Evolutionary conservation across 1,140 invertebrate genomes (phyloP), one percentile per base, ranked within the genome.

Genomic region (Temnothorax nylanderi): DNA sequence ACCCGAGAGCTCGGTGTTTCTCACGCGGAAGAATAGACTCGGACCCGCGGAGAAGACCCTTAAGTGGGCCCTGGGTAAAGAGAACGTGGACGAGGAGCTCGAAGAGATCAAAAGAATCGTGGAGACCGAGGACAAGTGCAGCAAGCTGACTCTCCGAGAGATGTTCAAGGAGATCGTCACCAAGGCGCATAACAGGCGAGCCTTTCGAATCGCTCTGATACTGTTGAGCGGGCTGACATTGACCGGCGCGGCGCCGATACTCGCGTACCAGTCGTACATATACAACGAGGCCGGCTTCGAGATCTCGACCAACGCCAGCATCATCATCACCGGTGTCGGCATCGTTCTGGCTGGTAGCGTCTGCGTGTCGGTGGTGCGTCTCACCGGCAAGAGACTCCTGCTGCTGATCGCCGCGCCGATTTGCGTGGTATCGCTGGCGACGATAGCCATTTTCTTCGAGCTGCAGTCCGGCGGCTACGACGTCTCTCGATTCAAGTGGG

Each of bases 211-310:
- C 77, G 96, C 97, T 11, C 94, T 98, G 8, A 97, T 97, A 3
- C 95, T 99, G 56, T 97, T 98, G 96, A 96, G 97, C 93, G 97
- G 98, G 91, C 97, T 98, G 93, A 97, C 98, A 90, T 96, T 98
- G 87, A 97, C 97, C 74, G 98, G 98, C 34, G 97, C 98, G 60
- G 97, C 98, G 92, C 98, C 98, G 3, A 97, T 99, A 67, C 97
- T 98, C 86, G 98, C 98, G 94, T 98, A 98, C 93, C 97, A 98
- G 0, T 96, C 97, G 4, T 95, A 96, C 26, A 98, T 98, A 93
- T 98, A 97, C 94, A 87, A 96, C 54, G 96, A 96, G 32, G 97
- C 98, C 32, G 98, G 97, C 34, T 97, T 97, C 76, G 93, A 95
- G 10, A 94, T 98, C 8, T 95, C 97, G 16, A 95, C 97, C 0